phyloP scores from a whole-genome alignment of 2,888 invertebrate genomes.

The Nephrotoma appendiculata region DNA sequence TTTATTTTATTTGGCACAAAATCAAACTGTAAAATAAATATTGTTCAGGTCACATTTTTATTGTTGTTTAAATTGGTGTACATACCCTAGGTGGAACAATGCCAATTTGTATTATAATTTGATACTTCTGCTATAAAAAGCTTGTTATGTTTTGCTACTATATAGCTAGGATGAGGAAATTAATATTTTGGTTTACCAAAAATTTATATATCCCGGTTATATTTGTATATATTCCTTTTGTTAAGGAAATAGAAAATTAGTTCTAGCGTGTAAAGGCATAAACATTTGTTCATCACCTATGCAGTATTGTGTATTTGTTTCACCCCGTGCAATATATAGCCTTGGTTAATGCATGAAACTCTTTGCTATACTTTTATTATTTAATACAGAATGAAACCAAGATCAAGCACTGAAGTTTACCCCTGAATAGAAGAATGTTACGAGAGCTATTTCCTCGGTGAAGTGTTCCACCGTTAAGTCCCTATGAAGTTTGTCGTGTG shows the following conservation, averaged over 20 bases:
- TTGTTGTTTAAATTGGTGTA: neutral
- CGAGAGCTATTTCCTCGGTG: no score
- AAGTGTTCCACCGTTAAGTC: no score
- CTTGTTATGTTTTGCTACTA: neutral
- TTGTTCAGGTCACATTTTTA: neutral
- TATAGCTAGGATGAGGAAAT: no score
- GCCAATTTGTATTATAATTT: neutral
- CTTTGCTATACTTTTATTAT: no score
- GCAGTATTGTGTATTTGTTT: neutral
- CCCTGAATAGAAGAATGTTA: no score
- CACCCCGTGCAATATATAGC: neutral
- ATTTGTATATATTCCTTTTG: neutral
- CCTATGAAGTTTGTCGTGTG: no score
- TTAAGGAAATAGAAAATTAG: neutral
- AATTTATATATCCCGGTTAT: neutral
- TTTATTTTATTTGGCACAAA: neutral
- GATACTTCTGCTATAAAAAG: neutral
- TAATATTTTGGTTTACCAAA: neutral
- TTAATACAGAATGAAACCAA: no score
- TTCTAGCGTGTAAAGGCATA: neutral
- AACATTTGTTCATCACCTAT: neutral
- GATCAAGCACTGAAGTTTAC: no score
- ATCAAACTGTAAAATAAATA: neutral
- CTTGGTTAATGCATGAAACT: neutral
- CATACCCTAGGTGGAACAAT: neutral